Evolutionary conservation across 2,888 invertebrate species (phyloP).

Genomic region (Aleiodes testaceus): DNA sequence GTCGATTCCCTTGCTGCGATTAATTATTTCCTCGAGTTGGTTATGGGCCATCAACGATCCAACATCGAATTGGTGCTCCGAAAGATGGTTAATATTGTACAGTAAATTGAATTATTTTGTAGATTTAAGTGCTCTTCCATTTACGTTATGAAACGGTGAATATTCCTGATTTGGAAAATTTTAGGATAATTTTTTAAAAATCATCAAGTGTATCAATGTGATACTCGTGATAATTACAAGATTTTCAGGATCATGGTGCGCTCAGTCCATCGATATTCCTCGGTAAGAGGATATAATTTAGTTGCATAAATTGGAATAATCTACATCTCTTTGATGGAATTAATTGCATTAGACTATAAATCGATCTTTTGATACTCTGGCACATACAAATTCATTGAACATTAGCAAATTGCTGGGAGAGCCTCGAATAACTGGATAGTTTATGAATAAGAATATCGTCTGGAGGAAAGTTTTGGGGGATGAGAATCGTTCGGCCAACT

Average conservation of each 20-base stretch:
- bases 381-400: conserved; percentile 16
- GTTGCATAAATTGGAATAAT: conserved; percentile 2
- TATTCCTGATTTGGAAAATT: no score
- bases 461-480: not conserved
- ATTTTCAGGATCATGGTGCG: no score
- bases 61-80: not conserved
- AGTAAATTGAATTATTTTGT: conserved; percentile 6
- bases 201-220: no score
- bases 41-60: conserved; percentile 19
- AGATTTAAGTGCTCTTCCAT: not conserved
- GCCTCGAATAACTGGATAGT: not conserved
- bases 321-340: conserved; percentile 16
- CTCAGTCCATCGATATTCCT: no score
- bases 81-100: conserved; percentile 3
- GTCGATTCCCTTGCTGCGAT: conserved; percentile 15
- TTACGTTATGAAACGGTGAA: no score
- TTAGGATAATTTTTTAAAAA: no score
- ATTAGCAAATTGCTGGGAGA: conserved; percentile 35
- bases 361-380: conserved; percentile 5
- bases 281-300: not conserved
- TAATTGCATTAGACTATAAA: conserved; percentile 31
- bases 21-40: conserved; percentile 19
- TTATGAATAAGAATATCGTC: conserved; percentile 22
- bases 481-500: conserved; percentile 32
- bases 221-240: no score